Percentiles rank a stretch among this genome's conserved stretches.
These are phyloP conservation scores for Ctenosaura bakeri DNA, from an alignment of 2,797 vertebrate genomes.

Conservation along the genomic window DNA sequence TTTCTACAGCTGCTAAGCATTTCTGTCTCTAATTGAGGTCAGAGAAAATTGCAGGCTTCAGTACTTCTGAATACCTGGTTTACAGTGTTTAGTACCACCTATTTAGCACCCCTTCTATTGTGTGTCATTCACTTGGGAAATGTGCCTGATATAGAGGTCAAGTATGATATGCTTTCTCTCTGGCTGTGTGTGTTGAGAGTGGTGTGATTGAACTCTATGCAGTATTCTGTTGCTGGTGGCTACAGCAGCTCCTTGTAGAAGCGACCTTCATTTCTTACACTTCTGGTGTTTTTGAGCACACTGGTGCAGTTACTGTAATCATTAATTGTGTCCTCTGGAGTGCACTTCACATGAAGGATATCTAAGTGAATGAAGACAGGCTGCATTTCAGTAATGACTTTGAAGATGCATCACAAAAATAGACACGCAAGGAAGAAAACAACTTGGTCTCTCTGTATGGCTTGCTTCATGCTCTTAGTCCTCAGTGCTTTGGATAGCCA, in stretches of 20 bases:
- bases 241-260: conserved; percentile 53
- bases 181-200: background rate
- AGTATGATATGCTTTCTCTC: conserved; percentile 35
- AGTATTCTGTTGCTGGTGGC: conserved; percentile 41
- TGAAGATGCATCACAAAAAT: conserved; percentile 67
- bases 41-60: conserved; percentile 18
- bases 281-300: conserved; percentile 63
- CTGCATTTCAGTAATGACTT: conserved; percentile 71
- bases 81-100: conserved; percentile 9
- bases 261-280: conserved; percentile 61
- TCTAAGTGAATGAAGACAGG: conserved; percentile 71
- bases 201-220: conserved; percentile 36
- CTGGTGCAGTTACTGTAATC: conserved; percentile 67
- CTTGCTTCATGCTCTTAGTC: conserved; percentile 22
- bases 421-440: conserved; percentile 61
- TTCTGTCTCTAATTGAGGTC: conserved; percentile 42
- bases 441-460: conserved; percentile 56
- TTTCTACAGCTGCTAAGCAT: conserved; percentile 15
- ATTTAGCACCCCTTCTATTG: conserved; percentile 38
- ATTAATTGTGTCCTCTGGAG: conserved; percentile 76
- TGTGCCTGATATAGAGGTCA: conserved; percentile 39
- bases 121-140: conserved; percentile 46
- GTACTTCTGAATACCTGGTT: conserved; percentile 15
- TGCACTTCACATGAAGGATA: conserved; percentile 75
- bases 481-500: conserved; percentile 24